Percentiles rank a stretch among this genome's conserved stretches.
Conservation (phyloP, 2,113 vertebrate genomes). For the Laticauda laticaudata region DNA sequence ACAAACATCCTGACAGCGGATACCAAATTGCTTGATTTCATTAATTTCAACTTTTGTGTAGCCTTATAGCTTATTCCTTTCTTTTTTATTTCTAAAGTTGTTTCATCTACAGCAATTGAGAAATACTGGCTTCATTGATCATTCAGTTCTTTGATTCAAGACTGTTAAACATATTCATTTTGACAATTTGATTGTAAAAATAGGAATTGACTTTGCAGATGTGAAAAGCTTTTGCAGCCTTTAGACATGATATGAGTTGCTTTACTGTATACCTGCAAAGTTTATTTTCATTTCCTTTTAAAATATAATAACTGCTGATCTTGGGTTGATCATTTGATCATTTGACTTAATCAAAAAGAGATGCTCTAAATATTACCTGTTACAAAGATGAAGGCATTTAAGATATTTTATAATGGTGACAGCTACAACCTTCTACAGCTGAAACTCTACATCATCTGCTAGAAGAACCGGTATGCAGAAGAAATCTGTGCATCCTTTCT, state of each 20-base stretch:
- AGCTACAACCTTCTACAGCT: background rate
- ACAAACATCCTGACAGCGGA: background rate
- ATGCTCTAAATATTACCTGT: background rate
- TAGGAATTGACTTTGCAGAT: background rate
- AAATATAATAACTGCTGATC: background rate
- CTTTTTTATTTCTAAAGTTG: background rate
- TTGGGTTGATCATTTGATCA: background rate
- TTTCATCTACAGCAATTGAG: background rate
- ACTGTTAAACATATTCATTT: conserved; percentile 4
- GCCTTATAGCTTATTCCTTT: background rate
- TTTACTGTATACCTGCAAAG: background rate
- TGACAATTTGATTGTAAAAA: background rate
- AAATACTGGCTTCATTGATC: background rate
- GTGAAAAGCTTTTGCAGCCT: background rate
- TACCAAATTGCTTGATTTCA: background rate
- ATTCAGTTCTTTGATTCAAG: background rate
- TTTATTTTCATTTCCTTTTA: conserved; percentile 2
- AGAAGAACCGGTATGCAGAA: background rate
- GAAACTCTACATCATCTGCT: background rate
- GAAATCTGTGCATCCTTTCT: background rate
- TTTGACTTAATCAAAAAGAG: conserved; percentile 1
- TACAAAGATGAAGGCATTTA: background rate
- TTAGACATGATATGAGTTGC: background rate
- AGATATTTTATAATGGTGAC: background rate
- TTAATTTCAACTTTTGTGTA: background rate